phyloP scores from a whole-genome alignment of 2,797 vertebrate genomes.

The Neomorphus geoffroyi region DNA sequence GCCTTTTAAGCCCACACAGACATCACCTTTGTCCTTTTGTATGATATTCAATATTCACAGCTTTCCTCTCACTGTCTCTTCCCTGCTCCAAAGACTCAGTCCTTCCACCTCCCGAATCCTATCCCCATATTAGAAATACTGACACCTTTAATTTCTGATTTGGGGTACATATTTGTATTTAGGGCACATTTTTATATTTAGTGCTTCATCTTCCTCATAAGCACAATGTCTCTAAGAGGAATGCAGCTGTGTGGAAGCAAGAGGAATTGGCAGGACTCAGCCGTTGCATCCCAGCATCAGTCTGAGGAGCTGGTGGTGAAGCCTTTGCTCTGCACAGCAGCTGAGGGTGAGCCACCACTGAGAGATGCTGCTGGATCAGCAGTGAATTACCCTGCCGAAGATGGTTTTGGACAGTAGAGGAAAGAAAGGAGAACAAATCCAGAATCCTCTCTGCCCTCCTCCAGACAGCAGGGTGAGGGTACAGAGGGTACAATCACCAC shows the following conservation, averaged over 20 bases:
- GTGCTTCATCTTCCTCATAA: neutral
- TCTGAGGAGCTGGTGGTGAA: neutral
- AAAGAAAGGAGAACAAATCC: neutral
- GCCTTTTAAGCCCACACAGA: neutral
- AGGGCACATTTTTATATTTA: neutral
- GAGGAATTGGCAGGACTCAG: neutral
- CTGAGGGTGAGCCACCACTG: fast-evolving
- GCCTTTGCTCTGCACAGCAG: neutral
- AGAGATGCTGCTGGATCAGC: neutral
- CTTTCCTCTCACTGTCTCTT: neutral
- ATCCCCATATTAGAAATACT: neutral
- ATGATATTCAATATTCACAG: neutral
- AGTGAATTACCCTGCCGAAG: neutral
- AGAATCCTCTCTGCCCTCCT: neutral
- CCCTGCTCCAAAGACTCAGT: neutral
- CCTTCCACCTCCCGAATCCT: neutral
- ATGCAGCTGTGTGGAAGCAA: neutral
- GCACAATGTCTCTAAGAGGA: neutral
- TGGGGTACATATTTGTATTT: neutral
- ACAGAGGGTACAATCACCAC: neutral
- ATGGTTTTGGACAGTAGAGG: neutral
- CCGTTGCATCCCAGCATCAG: fast-evolving
- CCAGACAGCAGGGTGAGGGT: neutral
- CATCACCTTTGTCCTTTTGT: neutral
- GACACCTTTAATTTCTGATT: neutral